phyloP scores from a whole-genome alignment of 2,888 invertebrate species.

The Ormyrus nitidulus region DNA sequence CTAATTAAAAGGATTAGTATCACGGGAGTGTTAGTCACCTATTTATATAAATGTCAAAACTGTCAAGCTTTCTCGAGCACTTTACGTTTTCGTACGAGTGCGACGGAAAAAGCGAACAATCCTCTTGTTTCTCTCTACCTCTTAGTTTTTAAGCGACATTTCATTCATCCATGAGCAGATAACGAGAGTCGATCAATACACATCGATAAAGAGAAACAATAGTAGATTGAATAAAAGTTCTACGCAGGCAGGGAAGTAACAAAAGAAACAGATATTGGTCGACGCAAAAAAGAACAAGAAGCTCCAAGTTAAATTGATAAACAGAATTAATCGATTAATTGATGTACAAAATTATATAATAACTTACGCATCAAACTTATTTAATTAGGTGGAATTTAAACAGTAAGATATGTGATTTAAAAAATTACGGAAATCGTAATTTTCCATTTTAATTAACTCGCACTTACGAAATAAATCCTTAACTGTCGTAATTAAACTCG shows the following conservation, averaged over 20 bases:
- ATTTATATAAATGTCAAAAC: constrained; percentile 26
- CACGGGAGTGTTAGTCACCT: no score
- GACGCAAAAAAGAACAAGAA: no score
- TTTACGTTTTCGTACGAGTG: neutral
- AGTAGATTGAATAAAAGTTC: constrained; percentile 32
- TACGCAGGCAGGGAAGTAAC: constrained; percentile 8
- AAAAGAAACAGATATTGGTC: neutral
- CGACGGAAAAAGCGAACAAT: constrained; percentile 17
- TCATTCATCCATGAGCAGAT: constrained; percentile 25
- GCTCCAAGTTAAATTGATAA: no score
- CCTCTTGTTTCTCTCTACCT: neutral
- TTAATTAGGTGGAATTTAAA: no score
- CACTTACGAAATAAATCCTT: no score
- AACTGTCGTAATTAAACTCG: no score
- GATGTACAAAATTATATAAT: no score
- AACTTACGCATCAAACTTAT: no score
- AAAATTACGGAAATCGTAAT: no score
- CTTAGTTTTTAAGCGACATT: constrained; percentile 26
- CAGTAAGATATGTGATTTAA: no score
- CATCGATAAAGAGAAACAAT: neutral
- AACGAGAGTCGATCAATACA: constrained; percentile 6
- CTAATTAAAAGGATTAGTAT: constrained; percentile 8
- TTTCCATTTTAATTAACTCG: no score
- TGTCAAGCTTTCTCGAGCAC: neutral
- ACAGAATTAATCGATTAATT: no score